Percentiles rank a stretch among this genome's conserved stretches.
These are phyloP conservation scores for Scytalopus superciliaris DNA, from an alignment of 2,113 vertebrate genomes.

Conservation along the genomic window DNA sequence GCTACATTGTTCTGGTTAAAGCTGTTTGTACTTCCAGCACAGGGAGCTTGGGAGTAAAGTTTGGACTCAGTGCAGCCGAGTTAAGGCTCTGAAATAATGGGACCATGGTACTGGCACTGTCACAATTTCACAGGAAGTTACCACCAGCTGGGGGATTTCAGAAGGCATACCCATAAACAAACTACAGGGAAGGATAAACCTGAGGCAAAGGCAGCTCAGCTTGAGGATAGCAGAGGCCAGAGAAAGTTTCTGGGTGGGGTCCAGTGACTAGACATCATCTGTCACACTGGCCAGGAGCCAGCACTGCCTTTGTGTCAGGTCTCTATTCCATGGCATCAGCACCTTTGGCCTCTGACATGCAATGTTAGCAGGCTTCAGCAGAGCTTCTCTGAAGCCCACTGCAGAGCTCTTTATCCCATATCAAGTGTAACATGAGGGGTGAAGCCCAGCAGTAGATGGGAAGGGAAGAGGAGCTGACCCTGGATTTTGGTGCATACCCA, in stretches of 20 bases:
- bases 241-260: not conserved
- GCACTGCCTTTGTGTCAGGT: not conserved
- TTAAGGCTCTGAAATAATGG: not conserved
- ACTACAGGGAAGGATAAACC: not conserved
- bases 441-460: not conserved
- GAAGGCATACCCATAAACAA: not conserved
- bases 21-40: not conserved
- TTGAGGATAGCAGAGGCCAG: not conserved
- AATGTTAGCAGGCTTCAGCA: not conserved
- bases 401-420: not conserved
- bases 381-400: not conserved
- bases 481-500: not conserved
- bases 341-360: not conserved
- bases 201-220: not conserved
- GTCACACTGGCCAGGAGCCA: not conserved
- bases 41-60: not conserved
- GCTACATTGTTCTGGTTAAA: not conserved
- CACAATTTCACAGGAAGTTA: not conserved
- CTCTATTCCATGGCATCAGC: not conserved
- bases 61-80: accelerated
- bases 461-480: not conserved
- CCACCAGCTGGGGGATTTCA: not conserved
- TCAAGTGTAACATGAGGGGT: not conserved
- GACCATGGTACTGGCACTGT: accelerated
- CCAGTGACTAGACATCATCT: not conserved